Base-by-base conservation (phyloP, 2,797 vertebrate species). In the Chaetophractus vellerosus region DNA sequence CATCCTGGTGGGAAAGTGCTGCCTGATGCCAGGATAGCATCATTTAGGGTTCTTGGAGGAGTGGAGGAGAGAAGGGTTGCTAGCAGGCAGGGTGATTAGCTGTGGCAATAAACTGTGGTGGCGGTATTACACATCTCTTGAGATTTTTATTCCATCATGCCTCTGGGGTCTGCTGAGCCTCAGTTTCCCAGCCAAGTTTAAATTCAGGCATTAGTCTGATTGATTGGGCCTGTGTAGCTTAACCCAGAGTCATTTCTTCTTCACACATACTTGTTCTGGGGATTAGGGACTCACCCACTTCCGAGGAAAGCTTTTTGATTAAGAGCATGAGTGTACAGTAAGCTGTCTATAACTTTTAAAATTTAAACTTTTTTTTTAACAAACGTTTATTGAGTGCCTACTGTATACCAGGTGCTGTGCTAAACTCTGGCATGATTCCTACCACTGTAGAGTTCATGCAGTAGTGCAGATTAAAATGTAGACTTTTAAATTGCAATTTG, bases 401-500 rank as follows among this genome's bases (percentile, higher is more conserved):
- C 6, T 55, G 19, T 55, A 55, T 55, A 55, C 19, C 19, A 19
- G 55, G 19, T 55, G 21, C 55, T 21, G 52, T 18, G 52, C 52
- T 52, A 52, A 16, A 19, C 19, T 55, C 18, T 55, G 19, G 55
- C 55, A 55, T 55, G 55, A 55, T 55, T 55, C 55, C 55, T 55
- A 55, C 19, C 18, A 55, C 55, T 19, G 19, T 55, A 21, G 55
- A 55, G 18, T 55, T 21, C 19, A 55, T 55, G 55, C 19, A 21
- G 19, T 55, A 55, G 18, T 55, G 55, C 55, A 55, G 55, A 55
- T 68, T 59, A 93, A 94, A 82, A 28, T 74, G 24, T 63, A n/a
- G 52, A 83, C 55, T 74, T 83, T 78, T 81, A 96, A 41, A 75
- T 92, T 92, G 24, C 57, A 66, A 33, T 31, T 88, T 93, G 36